Percentiles rank a stretch among this genome's conserved stretches.
Conservation (phyloP, 37 sponge, comb jelly and placozoan genomes). For the Chondrosia reniformis region DNA sequence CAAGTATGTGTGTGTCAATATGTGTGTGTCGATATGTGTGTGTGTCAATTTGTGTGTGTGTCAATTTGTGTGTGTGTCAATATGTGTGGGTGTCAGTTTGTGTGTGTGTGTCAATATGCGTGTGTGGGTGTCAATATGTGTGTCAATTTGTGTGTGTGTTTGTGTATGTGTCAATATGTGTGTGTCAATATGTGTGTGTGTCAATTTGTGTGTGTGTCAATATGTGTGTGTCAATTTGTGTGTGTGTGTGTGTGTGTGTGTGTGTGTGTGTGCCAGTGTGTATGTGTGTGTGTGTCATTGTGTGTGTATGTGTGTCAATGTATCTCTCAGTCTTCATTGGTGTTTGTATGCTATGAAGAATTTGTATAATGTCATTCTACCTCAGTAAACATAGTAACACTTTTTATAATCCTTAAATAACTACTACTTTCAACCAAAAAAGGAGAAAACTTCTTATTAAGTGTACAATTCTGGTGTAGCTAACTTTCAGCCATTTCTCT, state of each 20-base stretch:
- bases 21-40: too few species aligned
- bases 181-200: neutral
- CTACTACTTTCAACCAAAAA: too few species aligned
- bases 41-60: too few species aligned
- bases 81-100: neutral
- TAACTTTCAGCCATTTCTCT: too few species aligned
- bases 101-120: conserved; percentile 17
- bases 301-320: neutral
- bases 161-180: conserved; percentile 20
- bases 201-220: conserved; percentile 2
- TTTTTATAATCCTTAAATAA: too few species aligned
- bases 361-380: too few species aligned
- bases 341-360: neutral
- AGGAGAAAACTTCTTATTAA: too few species aligned
- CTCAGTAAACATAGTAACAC: too few species aligned
- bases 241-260: conserved; percentile 22
- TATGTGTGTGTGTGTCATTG: conserved; percentile 3
- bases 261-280: conserved; percentile 18
- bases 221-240: neutral
- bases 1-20: too few species aligned
- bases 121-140: neutral
- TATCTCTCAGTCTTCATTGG: neutral
- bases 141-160: conserved; percentile 8
- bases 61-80: too few species aligned
- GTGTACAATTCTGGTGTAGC: too few species aligned